Evolutionary conservation across 2,113 vertebrate species (phyloP).

Genomic region (Ciconia boyciana): DNA sequence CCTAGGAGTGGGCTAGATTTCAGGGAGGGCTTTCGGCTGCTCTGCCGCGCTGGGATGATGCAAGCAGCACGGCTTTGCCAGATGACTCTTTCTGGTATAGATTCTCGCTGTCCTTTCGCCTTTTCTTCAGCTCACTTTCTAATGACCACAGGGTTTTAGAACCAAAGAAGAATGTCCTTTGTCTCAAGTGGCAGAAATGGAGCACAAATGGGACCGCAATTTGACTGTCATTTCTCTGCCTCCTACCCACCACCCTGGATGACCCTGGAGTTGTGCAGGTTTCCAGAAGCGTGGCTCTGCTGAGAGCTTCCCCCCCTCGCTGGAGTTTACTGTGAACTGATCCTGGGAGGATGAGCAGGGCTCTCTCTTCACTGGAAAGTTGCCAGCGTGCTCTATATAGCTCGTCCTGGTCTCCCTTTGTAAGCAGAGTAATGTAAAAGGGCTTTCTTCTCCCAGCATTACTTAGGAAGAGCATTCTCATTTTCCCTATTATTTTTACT

Average conservation of each 20-base stretch:
- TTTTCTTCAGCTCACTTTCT: neutral
- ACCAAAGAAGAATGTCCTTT: neutral
- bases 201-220: neutral
- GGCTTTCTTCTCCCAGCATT: neutral
- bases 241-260: rapidly evolving
- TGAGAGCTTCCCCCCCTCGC: neutral
- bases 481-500: neutral
- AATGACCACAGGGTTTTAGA: neutral
- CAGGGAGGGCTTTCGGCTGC: neutral
- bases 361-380: neutral
- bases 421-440: neutral
- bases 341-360: neutral
- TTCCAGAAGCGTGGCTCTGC: neutral
- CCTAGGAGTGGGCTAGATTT: neutral
- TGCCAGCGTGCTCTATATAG: slow-evolving; percentile 36
- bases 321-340: slow-evolving; percentile 43
- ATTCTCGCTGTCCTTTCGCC: neutral
- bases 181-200: neutral
- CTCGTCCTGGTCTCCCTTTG: neutral
- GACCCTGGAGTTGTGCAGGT: neutral
- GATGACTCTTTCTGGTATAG: neutral
- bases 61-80: neutral
- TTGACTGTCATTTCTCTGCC: neutral
- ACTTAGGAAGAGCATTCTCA: neutral
- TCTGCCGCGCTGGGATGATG: neutral